Evolutionary conservation across 2,113 vertebrate species (phyloP).

Genomic region (Lagopus muta): DNA sequence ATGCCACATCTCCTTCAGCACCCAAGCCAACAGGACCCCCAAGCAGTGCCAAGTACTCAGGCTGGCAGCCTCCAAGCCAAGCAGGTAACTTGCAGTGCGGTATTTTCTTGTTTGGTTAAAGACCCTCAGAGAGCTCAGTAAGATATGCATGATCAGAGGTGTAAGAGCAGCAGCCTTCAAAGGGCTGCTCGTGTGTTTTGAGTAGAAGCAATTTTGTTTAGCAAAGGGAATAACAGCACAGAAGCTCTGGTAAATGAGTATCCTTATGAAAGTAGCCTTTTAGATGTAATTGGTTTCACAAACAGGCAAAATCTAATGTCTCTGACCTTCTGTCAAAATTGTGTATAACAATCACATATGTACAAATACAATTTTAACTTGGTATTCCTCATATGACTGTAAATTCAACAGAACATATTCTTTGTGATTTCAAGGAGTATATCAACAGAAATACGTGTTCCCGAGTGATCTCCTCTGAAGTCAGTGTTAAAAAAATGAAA

Average conservation of each 20-base stretch:
- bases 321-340: neutral
- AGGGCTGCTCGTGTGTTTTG: neutral
- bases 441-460: fast-evolving
- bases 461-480: neutral
- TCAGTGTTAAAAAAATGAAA: neutral
- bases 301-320: neutral
- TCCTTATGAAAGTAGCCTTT: neutral
- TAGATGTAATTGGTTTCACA: neutral
- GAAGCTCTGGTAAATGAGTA: neutral
- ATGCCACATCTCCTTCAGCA: neutral
- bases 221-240: neutral
- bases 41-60: slow-evolving; percentile 65
- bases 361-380: neutral
- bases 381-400: neutral
- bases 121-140: neutral
- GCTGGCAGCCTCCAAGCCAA: slow-evolving; percentile 74
- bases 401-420: neutral
- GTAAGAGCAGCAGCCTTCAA: neutral
- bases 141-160: neutral
- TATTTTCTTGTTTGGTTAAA: neutral
- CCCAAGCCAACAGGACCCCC: slow-evolving; percentile 59
- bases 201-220: neutral
- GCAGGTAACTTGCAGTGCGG: slow-evolving; percentile 71
- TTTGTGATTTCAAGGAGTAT: neutral
- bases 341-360: neutral